Conservation (phyloP, 2,113 vertebrate species). For the Chionis minor region DNA sequence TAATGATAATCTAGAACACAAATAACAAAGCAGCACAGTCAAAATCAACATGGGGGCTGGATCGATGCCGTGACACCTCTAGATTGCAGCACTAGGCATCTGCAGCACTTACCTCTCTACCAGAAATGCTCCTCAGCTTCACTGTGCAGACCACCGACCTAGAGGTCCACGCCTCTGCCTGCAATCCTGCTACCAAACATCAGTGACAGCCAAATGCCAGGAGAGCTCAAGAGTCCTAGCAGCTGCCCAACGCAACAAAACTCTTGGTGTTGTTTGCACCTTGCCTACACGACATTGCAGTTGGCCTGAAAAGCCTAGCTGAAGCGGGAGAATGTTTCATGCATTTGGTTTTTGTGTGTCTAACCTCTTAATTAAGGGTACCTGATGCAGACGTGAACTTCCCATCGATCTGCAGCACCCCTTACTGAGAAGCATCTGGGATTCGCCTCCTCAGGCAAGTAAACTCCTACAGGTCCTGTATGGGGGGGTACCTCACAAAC, state of each 20-base stretch:
- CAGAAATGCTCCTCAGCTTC: background rate
- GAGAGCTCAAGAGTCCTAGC: background rate
- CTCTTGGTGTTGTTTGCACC: background rate
- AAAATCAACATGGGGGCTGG: background rate
- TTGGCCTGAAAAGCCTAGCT: background rate
- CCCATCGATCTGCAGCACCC: background rate
- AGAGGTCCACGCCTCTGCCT: background rate
- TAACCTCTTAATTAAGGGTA: background rate
- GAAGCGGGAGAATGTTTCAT: background rate
- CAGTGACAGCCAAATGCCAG: background rate
- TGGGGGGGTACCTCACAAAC: background rate
- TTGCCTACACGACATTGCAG: fast-evolving
- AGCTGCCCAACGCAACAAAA: background rate
- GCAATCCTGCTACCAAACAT: background rate
- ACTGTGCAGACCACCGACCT: background rate
- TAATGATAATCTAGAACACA: background rate
- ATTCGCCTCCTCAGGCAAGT: background rate
- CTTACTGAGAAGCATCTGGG: background rate
- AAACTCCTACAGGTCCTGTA: background rate
- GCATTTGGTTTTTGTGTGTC: background rate
- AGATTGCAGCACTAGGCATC: background rate
- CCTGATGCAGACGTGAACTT: background rate
- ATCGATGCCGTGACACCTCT: fast-evolving
- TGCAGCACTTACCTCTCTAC: background rate
- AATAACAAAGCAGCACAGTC: background rate